Evolutionary conservation across 2,888 invertebrate species (phyloP).

Genomic region (Plagodis dolabraria): DNA sequence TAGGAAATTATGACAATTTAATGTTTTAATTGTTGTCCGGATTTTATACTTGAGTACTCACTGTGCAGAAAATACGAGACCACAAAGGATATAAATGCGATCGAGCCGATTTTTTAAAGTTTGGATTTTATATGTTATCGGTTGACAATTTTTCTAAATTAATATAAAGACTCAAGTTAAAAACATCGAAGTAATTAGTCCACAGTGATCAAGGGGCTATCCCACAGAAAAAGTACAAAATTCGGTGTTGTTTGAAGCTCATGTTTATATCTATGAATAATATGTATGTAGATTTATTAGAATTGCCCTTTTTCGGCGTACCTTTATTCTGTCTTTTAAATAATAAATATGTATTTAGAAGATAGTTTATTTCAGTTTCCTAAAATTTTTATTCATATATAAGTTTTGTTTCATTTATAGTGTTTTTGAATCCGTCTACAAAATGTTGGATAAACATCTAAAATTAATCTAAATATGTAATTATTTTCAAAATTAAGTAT

Average conservation of each 20-base stretch:
- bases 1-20: conserved; percentile 56
- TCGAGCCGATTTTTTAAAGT: conserved; percentile 65
- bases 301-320: conserved; percentile 73
- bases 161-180: conserved; percentile 77
- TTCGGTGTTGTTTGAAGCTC: conserved; percentile 81
- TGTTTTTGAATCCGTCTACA: conserved; percentile 82
- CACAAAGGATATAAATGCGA: conserved; percentile 80
- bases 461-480: conserved; percentile 72
- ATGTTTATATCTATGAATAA: conserved; percentile 72
- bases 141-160: conserved; percentile 82
- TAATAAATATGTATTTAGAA: conserved; percentile 71
- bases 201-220: conserved; percentile 79
- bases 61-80: conserved; percentile 77
- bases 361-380: conserved; percentile 77
- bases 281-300: conserved; percentile 76
- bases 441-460: conserved; percentile 76
- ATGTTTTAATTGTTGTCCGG: conserved; percentile 60
- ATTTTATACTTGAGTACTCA: conserved; percentile 79
- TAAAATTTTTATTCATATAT: conserved; percentile 62
- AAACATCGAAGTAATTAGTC: conserved; percentile 84
- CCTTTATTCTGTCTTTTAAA: conserved; percentile 70
- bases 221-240: conserved; percentile 83
- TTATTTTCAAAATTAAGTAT: conserved; percentile 83
- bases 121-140: conserved; percentile 70
- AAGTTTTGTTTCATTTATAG: conserved; percentile 72